phyloP scores from a whole-genome alignment of 2,113 vertebrate genomes.

The Axis porcinus region DNA sequence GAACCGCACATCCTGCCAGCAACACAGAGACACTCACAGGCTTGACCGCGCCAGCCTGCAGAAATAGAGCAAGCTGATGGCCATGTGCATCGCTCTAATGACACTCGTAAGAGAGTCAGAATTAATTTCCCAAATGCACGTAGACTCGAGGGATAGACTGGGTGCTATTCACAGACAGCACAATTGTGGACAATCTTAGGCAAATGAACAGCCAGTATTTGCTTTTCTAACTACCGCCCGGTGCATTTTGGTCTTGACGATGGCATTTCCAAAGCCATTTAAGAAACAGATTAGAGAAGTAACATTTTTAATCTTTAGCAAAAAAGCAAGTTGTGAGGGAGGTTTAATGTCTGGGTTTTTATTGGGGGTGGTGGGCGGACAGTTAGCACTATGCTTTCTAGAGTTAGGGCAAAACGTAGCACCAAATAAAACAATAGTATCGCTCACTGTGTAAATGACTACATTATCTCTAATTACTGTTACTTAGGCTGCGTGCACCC shows the following conservation, averaged over 20 bases:
- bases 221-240: conserved; percentile 37
- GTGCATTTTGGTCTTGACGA: conserved; percentile 29
- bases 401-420: neutral
- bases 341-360: neutral
- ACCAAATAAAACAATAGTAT: conserved; percentile 17
- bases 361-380: too few species aligned
- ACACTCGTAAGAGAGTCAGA: neutral
- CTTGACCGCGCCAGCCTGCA: neutral
- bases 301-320: conserved; percentile 56
- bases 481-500: neutral
- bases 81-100: neutral
- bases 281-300: conserved; percentile 41
- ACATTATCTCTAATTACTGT: neutral
- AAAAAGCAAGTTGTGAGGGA: conserved; percentile 11
- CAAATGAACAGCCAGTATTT: conserved; percentile 45
- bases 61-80: neutral
- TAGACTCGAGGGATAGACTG: neutral
- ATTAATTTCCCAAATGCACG: conserved; percentile 46
- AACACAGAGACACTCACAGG: neutral
- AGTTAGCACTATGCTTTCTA: conserved; percentile 2
- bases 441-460: neutral
- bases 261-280: conserved; percentile 57
- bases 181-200: neutral
- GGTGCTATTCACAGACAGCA: neutral
- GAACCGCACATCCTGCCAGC: neutral